Conservation (phyloP, 2,888 invertebrate genomes). For the Nesidiocoris tenuis region DNA sequence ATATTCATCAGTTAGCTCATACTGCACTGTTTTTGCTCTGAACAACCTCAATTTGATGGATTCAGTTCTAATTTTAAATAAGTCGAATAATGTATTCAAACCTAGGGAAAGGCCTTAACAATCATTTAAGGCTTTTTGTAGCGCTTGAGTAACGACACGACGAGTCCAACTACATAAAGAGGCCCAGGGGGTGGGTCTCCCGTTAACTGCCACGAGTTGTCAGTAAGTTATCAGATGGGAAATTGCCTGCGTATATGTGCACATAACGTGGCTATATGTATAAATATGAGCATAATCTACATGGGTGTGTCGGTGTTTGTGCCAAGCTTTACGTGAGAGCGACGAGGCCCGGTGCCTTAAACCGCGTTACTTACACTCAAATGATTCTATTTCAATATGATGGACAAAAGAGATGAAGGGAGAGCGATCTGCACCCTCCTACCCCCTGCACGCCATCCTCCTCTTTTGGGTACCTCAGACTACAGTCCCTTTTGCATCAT, state of each 20-base stretch:
- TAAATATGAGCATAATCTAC: neutral
- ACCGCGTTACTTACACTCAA: conserved; percentile 71
- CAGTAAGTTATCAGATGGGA: conserved; percentile 37
- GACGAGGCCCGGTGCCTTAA: conserved; percentile 54
- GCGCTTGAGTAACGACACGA: neutral
- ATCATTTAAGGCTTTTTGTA: neutral
- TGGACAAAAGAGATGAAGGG: conserved; percentile 38
- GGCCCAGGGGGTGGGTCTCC: neutral
- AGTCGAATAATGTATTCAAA: too few species aligned
- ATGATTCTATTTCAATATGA: conserved; percentile 68
- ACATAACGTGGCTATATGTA: neutral
- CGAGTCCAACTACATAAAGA: neutral
- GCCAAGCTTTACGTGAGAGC: neutral
- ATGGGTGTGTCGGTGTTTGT: neutral
- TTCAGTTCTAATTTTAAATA: too few species aligned
- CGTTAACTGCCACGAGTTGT: conserved; percentile 25
- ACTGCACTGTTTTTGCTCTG: too few species aligned
- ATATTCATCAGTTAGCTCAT: too few species aligned
- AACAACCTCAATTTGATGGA: too few species aligned
- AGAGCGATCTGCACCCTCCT: neutral
- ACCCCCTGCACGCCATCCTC: conserved; percentile 19
- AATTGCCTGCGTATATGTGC: conserved; percentile 2
- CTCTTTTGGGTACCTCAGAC: neutral
- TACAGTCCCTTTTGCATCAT: too few species aligned
- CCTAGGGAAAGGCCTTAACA: neutral